Evolutionary conservation across 1,140 invertebrate genomes (phyloP).

Genomic region (Achatina immaculata): DNA sequence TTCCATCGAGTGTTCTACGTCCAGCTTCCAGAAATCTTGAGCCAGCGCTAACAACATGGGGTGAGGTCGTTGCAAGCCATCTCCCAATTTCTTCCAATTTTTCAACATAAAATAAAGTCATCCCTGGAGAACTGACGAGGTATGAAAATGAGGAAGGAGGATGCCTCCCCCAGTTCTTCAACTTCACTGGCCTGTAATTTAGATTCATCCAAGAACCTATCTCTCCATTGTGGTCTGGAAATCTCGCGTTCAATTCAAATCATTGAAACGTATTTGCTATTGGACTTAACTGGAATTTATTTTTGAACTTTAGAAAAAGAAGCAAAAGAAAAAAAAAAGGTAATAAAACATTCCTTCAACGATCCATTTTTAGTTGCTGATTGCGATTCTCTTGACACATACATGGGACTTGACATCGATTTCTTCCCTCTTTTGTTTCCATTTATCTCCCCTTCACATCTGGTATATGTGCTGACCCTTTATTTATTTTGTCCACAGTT

Average conservation of each 20-base stretch:
- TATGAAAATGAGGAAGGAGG: not conserved
- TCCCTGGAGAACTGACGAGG: not conserved
- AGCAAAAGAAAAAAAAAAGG: no score
- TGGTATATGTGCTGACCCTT: no score
- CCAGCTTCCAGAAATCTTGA: not conserved
- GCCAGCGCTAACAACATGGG: not conserved
- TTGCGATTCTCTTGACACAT: not conserved
- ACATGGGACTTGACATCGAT: conserved; percentile 9
- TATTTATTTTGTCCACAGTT: no score
- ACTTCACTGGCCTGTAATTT: not conserved
- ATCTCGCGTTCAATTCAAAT: not conserved
- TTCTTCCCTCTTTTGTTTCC: conserved; percentile 1
- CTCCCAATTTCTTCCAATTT: not conserved
- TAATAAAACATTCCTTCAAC: not conserved
- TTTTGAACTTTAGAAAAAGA: no score
- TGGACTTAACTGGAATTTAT: not conserved
- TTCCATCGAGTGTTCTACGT: not conserved
- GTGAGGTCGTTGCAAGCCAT: not conserved
- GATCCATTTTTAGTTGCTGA: not conserved
- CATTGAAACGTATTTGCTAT: not conserved
- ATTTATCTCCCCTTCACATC: not conserved
- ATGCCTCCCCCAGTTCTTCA: not conserved
- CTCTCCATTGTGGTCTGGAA: not conserved
- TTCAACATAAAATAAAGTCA: not conserved
- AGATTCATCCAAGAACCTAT: not conserved